These are phyloP conservation scores for Hydrozoanthus tunicans DNA, from an alignment of 64 coral and sea anemone species.

Conservation along the genomic window DNA sequence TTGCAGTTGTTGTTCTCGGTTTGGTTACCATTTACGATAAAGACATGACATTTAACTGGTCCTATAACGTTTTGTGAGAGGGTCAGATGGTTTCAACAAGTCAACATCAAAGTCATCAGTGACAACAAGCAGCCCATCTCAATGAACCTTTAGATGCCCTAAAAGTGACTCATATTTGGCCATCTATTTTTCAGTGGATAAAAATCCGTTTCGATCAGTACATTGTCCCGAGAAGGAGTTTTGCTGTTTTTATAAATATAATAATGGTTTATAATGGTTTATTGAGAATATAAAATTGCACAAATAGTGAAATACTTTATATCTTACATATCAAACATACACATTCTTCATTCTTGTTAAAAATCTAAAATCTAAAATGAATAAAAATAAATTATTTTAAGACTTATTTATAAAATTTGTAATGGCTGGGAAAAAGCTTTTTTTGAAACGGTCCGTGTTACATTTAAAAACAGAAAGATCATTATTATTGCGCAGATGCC, in stretches of 20 bases:
- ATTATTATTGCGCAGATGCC: too few species aligned
- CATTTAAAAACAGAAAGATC: too few species aligned
- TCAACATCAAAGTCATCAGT: constrained; percentile 7
- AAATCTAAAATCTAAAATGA: too few species aligned
- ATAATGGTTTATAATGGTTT: too few species aligned
- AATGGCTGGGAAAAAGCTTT: too few species aligned
- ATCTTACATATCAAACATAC: too few species aligned
- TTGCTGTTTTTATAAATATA: neutral
- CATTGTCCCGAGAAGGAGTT: neutral
- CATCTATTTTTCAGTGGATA: neutral
- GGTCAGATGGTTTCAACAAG: neutral
- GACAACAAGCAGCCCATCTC: neutral
- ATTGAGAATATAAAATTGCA: too few species aligned
- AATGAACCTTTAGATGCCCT: constrained; percentile 1
- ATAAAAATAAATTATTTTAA: too few species aligned
- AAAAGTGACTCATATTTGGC: neutral
- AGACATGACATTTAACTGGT: neutral
- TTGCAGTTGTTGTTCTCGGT: neutral
- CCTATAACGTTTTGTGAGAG: neutral
- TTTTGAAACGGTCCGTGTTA: too few species aligned
- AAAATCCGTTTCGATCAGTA: neutral
- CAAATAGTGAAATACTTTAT: too few species aligned
- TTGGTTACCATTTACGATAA: neutral
- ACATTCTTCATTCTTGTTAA: too few species aligned
- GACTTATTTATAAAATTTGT: too few species aligned